Conservation (phyloP, 2,888 invertebrate genomes). For the Busseola fusca region DNA sequence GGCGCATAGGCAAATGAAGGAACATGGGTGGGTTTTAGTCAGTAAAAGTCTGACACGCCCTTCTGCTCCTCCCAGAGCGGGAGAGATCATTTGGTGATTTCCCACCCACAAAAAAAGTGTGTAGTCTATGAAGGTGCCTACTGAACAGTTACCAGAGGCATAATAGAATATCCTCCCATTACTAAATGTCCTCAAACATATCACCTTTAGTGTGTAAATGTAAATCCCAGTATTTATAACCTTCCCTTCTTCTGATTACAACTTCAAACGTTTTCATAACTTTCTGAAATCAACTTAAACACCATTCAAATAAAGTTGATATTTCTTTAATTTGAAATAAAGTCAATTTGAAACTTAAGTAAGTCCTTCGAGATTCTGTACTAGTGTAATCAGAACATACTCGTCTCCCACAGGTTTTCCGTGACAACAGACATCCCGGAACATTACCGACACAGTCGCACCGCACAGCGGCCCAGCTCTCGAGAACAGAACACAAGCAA, state of each 20-base stretch:
- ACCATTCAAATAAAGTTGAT: too few species aligned
- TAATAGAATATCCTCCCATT: neutral
- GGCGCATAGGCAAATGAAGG: too few species aligned
- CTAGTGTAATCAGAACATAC: too few species aligned
- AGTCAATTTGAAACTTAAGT: too few species aligned
- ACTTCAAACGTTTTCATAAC: neutral
- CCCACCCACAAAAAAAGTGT: too few species aligned
- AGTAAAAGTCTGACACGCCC: too few species aligned
- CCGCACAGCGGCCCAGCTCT: slow-evolving; percentile 73
- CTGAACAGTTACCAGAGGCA: neutral
- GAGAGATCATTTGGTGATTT: too few species aligned
- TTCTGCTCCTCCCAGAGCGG: too few species aligned
- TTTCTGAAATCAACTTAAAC: too few species aligned
- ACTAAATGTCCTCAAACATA: neutral
- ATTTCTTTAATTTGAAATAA: too few species aligned
- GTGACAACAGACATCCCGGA: slow-evolving; percentile 92
- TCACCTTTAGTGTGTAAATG: neutral
- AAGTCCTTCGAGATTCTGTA: neutral
- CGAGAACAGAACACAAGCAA: slow-evolving; percentile 82
- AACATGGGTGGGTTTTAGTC: too few species aligned
- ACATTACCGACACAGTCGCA: slow-evolving; percentile 88
- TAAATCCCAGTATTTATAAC: neutral
- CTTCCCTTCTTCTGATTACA: neutral
- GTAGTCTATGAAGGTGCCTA: neutral
- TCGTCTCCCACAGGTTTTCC: slow-evolving; percentile 87